Evolutionary conservation across 2,888 invertebrate species (phyloP).

Genomic region (Sinelater perroti): DNA sequence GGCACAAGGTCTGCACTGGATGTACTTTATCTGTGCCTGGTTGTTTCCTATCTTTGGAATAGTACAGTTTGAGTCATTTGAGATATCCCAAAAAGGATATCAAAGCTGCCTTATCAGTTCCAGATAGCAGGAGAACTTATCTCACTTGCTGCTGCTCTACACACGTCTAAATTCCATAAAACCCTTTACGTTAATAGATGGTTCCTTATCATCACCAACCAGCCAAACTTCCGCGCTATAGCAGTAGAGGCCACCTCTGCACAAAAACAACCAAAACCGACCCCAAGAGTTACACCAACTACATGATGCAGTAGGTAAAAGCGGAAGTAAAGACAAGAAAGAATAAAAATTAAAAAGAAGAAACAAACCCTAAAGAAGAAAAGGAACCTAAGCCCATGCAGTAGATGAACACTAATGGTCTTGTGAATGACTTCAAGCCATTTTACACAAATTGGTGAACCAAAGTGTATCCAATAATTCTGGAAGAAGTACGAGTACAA

Average conservation of each 20-base stretch:
- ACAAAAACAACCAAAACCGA: slow-evolving; percentile 81
- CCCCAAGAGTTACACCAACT: slow-evolving; percentile 75
- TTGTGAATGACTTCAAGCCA: too few relatives aligned
- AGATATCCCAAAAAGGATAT: slow-evolving; percentile 86
- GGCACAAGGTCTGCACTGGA: slow-evolving; percentile 93
- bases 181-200: slow-evolving; percentile 88
- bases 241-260: slow-evolving; percentile 76
- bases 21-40: slow-evolving; percentile 94
- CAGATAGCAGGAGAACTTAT: slow-evolving; percentile 94
- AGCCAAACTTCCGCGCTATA: slow-evolving; percentile 81
- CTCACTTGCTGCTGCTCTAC: slow-evolving; percentile 90
- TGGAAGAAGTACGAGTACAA: too few relatives aligned
- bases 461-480: too few relatives aligned
- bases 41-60: slow-evolving; percentile 96
- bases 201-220: slow-evolving; percentile 88
- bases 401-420: too few relatives aligned
- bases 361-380: too few relatives aligned
- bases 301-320: slow-evolving; percentile 59
- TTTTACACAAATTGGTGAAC: too few relatives aligned
- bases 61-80: slow-evolving; percentile 85
- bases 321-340: too few relatives aligned
- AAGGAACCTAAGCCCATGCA: too few relatives aligned
- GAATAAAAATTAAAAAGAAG: too few relatives aligned
- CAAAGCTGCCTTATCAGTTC: slow-evolving; percentile 73
- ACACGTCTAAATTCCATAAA: slow-evolving; percentile 73